Base-by-base conservation (phyloP, 2,113 vertebrate species). In the Callaeas wilsoni region DNA sequence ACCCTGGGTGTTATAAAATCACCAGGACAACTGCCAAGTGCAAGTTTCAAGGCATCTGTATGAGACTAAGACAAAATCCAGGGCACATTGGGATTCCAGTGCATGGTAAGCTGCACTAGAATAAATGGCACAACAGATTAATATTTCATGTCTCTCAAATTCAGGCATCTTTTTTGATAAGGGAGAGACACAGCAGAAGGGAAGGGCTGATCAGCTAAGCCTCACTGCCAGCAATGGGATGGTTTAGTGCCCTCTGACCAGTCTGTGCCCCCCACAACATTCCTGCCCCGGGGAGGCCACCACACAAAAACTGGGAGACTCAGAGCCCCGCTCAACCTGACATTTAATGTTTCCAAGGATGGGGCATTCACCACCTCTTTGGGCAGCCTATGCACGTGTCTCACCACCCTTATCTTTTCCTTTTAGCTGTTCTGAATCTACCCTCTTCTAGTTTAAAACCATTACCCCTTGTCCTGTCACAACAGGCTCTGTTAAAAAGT, bases 21-120 rank as follows among this genome's bases (percentile, higher is more conserved):
- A 60, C n/a, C 84, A 89, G 73, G 52, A 81, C 55, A 96, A 35
- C 17, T 52, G 64, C 84, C 69, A 82, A 92, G 53, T 84, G 69
- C 73, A 73, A 75, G 30, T 55, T 87, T 88, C 68, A 70, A 92
- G 52, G 69, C 21, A 18, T 47, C 53, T 63, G 42, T 64, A 64
- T 15, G 69, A 59, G 57, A 13, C 35, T 53, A 47, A 89, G 84
- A 64, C 29, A 79, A 92, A 93, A 92, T n/a, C 52, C 76, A 84
- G 64, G 76, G 56, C 23, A 8, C 49, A 86, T 33, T n/a, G 22
- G 22, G 69, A 87, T 89, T 95, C 73, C 53, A 56, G 49, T 23
- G 37, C 27, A 7, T 5, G 26, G 30, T 10, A 56, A 84, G 1
- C 30, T 89, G 68, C 1, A 1, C 47, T 50, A 59, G 68, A 84